Conservation (phyloP, 2,113 vertebrate genomes). For the Siniperca knerii region DNA sequence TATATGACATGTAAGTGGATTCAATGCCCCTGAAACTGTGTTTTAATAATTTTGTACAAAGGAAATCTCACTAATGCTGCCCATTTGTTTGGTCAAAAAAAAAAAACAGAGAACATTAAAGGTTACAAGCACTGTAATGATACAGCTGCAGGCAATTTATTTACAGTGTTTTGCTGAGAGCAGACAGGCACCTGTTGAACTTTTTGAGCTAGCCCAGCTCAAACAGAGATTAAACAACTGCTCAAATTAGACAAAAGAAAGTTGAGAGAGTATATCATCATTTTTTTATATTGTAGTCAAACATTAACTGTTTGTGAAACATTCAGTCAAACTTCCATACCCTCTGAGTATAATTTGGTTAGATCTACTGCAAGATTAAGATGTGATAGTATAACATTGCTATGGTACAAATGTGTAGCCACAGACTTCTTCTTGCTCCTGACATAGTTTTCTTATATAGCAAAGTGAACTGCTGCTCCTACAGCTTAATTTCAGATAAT, state of each 20-base stretch:
- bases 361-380: not conserved
- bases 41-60: not conserved
- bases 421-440: not conserved
- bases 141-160: not conserved
- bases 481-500: not conserved
- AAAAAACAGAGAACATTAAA: not conserved
- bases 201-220: not conserved
- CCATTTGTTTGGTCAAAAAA: not conserved
- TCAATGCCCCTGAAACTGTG: not conserved
- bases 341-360: not conserved
- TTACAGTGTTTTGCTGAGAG: not conserved
- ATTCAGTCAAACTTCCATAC: not conserved
- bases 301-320: not conserved
- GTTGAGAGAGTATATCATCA: not conserved
- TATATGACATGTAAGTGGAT: not conserved
- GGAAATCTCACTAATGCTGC: not conserved
- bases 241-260: not conserved
- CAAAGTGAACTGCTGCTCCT: not conserved
- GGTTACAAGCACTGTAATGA: not conserved
- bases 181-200: not conserved
- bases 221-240: not conserved
- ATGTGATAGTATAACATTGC: not conserved
- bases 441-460: slow-evolving; percentile 2
- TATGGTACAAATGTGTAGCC: not conserved
- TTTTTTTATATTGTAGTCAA: not conserved